Evolutionary conservation across 2,113 vertebrate species (phyloP).

Genomic region (Paradisaea rubra): DNA sequence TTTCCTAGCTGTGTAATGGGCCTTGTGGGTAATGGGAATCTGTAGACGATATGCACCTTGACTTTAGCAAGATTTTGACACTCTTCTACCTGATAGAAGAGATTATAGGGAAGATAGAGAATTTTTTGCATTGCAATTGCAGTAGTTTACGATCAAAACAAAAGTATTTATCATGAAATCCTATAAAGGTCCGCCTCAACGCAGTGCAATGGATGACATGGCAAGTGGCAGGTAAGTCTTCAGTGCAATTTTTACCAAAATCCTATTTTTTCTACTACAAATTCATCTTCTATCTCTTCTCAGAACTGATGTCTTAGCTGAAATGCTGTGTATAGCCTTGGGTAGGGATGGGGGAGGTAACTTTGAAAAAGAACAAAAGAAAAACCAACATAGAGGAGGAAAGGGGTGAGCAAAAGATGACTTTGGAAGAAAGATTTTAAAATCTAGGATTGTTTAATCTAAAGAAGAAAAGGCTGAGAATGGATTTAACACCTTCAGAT

Average conservation of each 20-base stretch:
- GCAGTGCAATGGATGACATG: not conserved
- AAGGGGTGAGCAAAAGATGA: not conserved
- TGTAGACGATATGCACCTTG: not conserved
- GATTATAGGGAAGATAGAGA: not conserved
- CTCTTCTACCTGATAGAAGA: not conserved
- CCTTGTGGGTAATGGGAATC: slow-evolving; percentile 6
- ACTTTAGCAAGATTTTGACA: not conserved
- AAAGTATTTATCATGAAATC: not conserved
- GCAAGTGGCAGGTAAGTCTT: not conserved
- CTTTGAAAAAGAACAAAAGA: not conserved
- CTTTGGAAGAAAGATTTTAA: not conserved
- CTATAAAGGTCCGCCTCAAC: not conserved
- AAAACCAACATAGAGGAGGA: not conserved
- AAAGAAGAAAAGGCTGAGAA: not conserved
- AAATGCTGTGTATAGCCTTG: not conserved
- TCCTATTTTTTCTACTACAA: not conserved
- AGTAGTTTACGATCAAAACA: not conserved
- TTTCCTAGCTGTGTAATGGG: not conserved
- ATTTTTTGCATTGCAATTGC: not conserved
- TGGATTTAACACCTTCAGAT: not conserved
- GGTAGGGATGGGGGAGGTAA: not conserved
- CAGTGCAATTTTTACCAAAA: not conserved
- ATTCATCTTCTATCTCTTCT: not conserved
- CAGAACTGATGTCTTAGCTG: not conserved
- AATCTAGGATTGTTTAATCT: not conserved